Conservation (phyloP, 35 echinoderm and acorn worm genomes). For the Apostichopus parvimensis region DNA sequence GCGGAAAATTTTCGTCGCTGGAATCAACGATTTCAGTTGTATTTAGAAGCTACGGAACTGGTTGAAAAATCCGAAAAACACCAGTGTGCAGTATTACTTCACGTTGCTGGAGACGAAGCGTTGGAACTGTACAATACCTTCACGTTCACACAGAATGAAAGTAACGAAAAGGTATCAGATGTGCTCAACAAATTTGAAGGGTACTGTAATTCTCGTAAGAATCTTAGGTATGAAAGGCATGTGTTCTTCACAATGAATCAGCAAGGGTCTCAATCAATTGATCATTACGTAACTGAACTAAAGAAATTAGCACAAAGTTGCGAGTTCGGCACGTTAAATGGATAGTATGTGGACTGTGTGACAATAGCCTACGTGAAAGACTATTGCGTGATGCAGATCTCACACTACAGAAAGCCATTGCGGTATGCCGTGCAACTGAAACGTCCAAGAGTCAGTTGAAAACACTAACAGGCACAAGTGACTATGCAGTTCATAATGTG, state of each 20-base stretch:
- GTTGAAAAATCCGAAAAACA: conserved; percentile 9
- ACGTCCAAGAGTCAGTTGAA: conserved; percentile 3
- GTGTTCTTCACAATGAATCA: conserved; percentile 20
- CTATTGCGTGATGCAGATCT: not conserved
- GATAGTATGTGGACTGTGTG: conserved; percentile 16
- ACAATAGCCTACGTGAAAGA: not conserved
- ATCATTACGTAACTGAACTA: conserved; percentile 11
- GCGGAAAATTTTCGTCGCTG: conserved; percentile 8
- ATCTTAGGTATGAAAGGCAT: conserved; percentile 19
- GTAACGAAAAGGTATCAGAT: not conserved
- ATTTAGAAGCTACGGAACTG: conserved; percentile 2
- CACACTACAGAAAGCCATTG: conserved; percentile 1
- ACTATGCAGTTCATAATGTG: not conserved
- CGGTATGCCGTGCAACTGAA: not conserved
- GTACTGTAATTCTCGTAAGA: conserved; percentile 40
- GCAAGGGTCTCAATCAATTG: not conserved
- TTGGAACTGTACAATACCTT: conserved; percentile 19
- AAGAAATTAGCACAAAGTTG: conserved; percentile 29
- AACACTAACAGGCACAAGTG: not conserved
- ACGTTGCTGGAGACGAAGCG: conserved; percentile 9
- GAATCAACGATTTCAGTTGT: not conserved
- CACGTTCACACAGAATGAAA: not conserved
- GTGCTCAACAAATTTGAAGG: conserved; percentile 2
- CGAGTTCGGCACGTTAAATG: not conserved
- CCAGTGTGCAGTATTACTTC: conserved; percentile 23